Evolutionary conservation across 2,888 invertebrate genomes (phyloP).

Genomic region (Leucophenga montana): DNA sequence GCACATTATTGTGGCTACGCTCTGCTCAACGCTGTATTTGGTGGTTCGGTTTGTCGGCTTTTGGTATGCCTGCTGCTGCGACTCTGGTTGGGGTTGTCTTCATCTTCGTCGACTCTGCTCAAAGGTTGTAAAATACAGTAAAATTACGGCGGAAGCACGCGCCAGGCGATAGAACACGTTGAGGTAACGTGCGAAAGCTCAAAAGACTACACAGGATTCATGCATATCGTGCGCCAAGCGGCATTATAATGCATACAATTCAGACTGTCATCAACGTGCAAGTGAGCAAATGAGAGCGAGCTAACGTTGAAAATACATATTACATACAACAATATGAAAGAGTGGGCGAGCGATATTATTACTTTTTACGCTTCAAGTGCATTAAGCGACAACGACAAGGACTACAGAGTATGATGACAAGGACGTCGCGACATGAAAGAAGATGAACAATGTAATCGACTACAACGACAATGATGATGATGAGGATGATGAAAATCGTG

Average conservation of each 20-base stretch:
- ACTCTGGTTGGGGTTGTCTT: constrained; percentile 14
- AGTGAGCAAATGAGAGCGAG: neutral
- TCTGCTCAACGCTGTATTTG: neutral
- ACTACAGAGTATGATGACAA: constrained; percentile 33
- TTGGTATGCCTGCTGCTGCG: neutral
- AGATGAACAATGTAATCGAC: too few species aligned
- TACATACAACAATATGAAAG: neutral
- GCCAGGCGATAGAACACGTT: constrained; percentile 45
- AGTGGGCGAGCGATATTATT: constrained; percentile 9
- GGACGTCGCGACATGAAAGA: constrained; percentile 31
- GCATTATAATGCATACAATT: too few species aligned
- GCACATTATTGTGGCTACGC: too few species aligned
- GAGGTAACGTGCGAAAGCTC: constrained; percentile 43
- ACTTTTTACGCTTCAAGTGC: constrained; percentile 24
- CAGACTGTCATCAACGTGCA: neutral
- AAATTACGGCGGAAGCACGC: constrained; percentile 40
- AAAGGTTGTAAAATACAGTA: constrained; percentile 41
- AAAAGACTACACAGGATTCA: constrained; percentile 17
- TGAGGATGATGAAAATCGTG: neutral
- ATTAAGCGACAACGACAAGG: constrained; percentile 18
- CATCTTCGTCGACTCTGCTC: neutral
- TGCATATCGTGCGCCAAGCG: neutral
- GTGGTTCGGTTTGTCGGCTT: constrained; percentile 1
- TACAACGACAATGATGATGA: constrained; percentile 9
- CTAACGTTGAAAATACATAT: neutral